phyloP scores from a whole-genome alignment of 2,113 vertebrate species.

The Semicossyphus pulcher region DNA sequence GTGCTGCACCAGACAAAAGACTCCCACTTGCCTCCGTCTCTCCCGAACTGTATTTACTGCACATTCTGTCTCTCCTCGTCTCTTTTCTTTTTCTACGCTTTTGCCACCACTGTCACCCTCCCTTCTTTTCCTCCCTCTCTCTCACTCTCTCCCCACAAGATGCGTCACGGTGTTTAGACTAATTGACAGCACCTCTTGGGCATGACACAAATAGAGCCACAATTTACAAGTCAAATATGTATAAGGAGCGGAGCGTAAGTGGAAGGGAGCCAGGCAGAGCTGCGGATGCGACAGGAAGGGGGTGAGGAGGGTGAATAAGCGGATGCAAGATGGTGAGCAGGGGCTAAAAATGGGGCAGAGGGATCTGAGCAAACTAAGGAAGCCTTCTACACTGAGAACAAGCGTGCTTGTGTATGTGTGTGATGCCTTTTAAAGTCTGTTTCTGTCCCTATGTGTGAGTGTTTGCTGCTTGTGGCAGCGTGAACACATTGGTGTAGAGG shows the following conservation, averaged over 20 bases:
- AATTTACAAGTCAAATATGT: conserved; percentile 80
- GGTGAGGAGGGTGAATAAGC: conserved; percentile 2
- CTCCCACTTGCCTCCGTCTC: background rate
- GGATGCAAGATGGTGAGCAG: conserved; percentile 18
- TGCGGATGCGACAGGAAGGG: conserved; percentile 14
- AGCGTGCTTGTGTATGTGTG: background rate
- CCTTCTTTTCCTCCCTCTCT: background rate
- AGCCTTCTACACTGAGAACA: background rate
- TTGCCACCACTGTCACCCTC: background rate
- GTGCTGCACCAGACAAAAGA: conserved; percentile 1
- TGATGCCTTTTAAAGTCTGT: conserved; percentile 1
- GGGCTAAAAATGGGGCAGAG: conserved; percentile 29
- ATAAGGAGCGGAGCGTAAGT: conserved; percentile 44
- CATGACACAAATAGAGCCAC: conserved; percentile 76
- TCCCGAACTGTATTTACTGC: background rate
- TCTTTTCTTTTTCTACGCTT: conserved; percentile 6
- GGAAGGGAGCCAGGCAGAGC: conserved; percentile 46
- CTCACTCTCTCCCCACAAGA: conserved; percentile 36
- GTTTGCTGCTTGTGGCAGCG: conserved; percentile 2
- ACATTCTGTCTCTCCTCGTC: background rate
- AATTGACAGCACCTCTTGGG: conserved; percentile 77
- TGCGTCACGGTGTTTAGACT: conserved; percentile 65
- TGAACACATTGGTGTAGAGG: conserved; percentile 10
- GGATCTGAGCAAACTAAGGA: background rate
- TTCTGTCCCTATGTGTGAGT: background rate